These are phyloP conservation scores for Myotis vivesi DNA, from an alignment of 2,797 vertebrate genomes.

Conservation along the genomic window DNA sequence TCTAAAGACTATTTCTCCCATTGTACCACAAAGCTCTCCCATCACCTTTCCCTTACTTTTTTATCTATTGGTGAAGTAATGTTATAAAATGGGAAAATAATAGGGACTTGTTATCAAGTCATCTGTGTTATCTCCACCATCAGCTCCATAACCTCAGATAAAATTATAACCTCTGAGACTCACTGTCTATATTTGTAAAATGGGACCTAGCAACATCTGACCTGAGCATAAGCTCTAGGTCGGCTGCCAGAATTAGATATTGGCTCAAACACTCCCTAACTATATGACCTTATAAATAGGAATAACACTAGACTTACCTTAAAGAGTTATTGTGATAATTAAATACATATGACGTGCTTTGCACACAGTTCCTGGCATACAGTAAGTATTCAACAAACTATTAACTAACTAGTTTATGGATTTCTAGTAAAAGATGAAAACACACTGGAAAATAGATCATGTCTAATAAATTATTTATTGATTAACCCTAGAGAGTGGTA, in stretches of 20 bases:
- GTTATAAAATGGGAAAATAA: neutral
- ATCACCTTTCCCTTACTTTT: neutral
- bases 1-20: neutral
- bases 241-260: neutral
- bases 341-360: neutral
- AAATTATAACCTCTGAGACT: neutral
- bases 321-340: neutral
- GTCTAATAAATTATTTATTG: neutral
- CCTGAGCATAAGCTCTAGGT: neutral
- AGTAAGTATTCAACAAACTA: neutral
- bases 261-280: neutral
- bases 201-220: neutral
- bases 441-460: neutral
- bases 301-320: neutral
- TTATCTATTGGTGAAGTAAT: neutral
- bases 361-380: neutral
- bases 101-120: neutral
- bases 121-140: neutral
- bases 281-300: neutral
- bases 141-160: neutral
- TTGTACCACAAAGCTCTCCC: neutral
- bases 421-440: neutral
- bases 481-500: neutral
- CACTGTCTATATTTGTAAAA: neutral
- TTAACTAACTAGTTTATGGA: neutral